Conservation (phyloP, 2,888 invertebrate genomes). For the Ophraella communa region DNA sequence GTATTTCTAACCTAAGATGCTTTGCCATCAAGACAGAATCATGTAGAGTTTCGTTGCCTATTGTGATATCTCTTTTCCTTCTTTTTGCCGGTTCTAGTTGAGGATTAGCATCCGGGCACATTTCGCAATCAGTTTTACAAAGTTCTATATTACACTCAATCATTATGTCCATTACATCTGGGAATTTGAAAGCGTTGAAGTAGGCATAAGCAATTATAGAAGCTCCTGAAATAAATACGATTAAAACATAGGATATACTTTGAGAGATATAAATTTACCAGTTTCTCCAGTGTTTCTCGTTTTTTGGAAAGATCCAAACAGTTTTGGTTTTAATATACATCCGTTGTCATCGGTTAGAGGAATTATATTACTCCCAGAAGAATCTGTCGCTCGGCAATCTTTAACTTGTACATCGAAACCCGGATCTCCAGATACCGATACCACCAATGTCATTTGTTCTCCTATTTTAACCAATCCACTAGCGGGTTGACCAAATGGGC, state of each 20-base stretch:
- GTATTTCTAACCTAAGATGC: constrained; percentile 66
- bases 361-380: constrained; percentile 69
- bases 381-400: constrained; percentile 78
- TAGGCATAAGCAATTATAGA: constrained; percentile 79
- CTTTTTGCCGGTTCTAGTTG: constrained; percentile 64
- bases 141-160: constrained; percentile 84
- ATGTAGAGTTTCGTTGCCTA: constrained; percentile 63
- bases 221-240: constrained; percentile 58
- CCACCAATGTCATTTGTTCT: constrained; percentile 80
- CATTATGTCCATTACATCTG: constrained; percentile 82
- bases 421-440: constrained; percentile 79
- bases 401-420: constrained; percentile 80
- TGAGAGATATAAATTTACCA: constrained; percentile 46
- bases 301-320: constrained; percentile 83
- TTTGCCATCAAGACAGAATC: constrained; percentile 71
- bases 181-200: constrained; percentile 85
- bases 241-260: neutral
- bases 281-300: constrained; percentile 76
- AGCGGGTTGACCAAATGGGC: constrained; percentile 78
- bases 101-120: constrained; percentile 71
- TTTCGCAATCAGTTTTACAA: constrained; percentile 80
- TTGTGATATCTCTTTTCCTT: constrained; percentile 59
- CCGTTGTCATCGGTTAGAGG: constrained; percentile 77
- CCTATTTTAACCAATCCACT: constrained; percentile 82
- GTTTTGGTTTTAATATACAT: constrained; percentile 78